Conservation (phyloP, 1,140 invertebrate species). For the Papilio xuthus region DNA sequence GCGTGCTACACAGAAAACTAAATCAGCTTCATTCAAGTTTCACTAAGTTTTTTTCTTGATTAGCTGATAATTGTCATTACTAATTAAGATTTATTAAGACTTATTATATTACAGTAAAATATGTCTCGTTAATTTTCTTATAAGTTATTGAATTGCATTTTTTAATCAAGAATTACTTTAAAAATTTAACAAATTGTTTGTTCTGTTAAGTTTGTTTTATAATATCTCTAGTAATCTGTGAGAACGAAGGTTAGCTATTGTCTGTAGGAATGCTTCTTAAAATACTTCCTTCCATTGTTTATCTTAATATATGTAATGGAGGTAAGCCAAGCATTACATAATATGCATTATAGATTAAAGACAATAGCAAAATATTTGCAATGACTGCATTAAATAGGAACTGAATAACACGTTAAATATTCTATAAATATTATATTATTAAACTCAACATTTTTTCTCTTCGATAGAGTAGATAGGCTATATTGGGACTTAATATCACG, state of each 20-base stretch:
- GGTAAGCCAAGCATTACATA: slow-evolving; percentile 24
- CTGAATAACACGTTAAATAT: neutral
- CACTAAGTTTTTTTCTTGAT: neutral
- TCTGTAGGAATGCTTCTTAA: slow-evolving; percentile 8
- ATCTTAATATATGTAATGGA: neutral
- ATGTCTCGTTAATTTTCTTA: neutral
- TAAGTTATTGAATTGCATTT: neutral
- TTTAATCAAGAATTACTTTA: neutral
- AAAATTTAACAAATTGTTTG: neutral
- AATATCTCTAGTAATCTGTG: neutral
- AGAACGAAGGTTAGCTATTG: neutral
- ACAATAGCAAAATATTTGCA: slow-evolving; percentile 6
- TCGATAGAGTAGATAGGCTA: too few relatives aligned
- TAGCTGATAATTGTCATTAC: neutral
- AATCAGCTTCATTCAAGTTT: too few relatives aligned
- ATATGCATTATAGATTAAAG: slow-evolving; percentile 13
- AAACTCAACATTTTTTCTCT: too few relatives aligned
- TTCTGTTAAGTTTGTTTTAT: neutral
- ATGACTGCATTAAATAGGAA: slow-evolving; percentile 12
- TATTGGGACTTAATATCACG: too few relatives aligned
- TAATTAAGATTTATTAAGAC: neutral
- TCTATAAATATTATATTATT: neutral
- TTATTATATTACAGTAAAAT: neutral
- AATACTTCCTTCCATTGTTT: slow-evolving; percentile 33
- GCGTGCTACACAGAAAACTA: too few relatives aligned